A percentile compares a stretch with the other conserved stretches of the same genome.
These are phyloP conservation scores for Sclerodermus sp. DNA, from an alignment of 2,888 invertebrate species.

Conservation along the genomic window DNA sequence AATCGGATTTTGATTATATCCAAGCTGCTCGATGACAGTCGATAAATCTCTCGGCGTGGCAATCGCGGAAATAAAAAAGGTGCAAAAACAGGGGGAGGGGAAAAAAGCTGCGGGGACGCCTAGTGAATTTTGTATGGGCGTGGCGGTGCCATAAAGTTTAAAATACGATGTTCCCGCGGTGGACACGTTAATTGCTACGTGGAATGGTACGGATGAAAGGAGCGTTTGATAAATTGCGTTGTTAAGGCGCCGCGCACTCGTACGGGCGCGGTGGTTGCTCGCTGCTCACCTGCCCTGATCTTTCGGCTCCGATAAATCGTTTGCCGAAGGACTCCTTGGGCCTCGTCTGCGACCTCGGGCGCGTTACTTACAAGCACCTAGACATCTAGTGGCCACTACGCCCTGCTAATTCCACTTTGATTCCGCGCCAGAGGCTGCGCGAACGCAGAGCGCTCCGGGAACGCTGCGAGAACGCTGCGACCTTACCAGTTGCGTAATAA, in stretches of 20 bases:
- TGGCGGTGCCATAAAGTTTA: slow-evolving; percentile 51
- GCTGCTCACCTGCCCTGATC: slow-evolving; percentile 39
- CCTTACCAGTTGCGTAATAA: too few relatives aligned
- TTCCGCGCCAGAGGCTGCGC: too few relatives aligned
- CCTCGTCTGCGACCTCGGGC: slow-evolving; percentile 25
- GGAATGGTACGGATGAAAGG: slow-evolving; percentile 50
- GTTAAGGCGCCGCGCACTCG: slow-evolving; percentile 32
- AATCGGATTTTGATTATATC: too few relatives aligned
- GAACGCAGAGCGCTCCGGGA: too few relatives aligned
- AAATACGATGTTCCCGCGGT: slow-evolving; percentile 52
- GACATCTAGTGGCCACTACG: background rate
- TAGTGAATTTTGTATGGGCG: slow-evolving; percentile 53
- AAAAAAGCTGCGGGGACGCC: slow-evolving; percentile 11
- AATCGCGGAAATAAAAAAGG: slow-evolving; percentile 4
- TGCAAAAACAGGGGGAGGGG: background rate
- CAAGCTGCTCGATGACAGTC: background rate
- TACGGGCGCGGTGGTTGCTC: background rate
- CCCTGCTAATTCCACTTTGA: background rate
- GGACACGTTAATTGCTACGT: slow-evolving; percentile 55
- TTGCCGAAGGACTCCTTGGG: slow-evolving; percentile 30
- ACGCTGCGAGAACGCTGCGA: too few relatives aligned
- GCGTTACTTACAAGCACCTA: background rate
- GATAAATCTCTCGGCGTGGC: slow-evolving; percentile 21
- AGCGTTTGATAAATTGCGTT: slow-evolving; percentile 53
- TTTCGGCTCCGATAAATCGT: slow-evolving; percentile 44